Conservation (phyloP, 2,888 invertebrate genomes). For the Periphyllus acericola region DNA sequence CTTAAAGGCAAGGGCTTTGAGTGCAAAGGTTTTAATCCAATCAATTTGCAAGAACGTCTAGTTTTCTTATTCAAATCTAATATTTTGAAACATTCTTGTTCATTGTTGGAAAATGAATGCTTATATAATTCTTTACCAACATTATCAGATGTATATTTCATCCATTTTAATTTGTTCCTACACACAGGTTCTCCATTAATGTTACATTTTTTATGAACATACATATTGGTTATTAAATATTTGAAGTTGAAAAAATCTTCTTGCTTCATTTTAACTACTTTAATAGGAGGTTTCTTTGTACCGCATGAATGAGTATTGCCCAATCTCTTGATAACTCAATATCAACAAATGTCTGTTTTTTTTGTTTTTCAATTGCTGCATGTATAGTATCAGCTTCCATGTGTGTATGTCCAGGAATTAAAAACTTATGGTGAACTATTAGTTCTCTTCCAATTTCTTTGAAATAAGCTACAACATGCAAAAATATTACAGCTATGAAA, state of each 20-base stretch:
- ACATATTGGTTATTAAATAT: not conserved
- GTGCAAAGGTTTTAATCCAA: not conserved
- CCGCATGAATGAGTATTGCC: conserved; percentile 3
- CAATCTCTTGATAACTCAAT: conserved; percentile 36
- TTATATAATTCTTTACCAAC: conserved; percentile 6
- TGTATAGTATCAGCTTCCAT: conserved; percentile 63
- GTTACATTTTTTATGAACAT: conserved; percentile 1
- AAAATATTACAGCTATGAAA: conserved; percentile 46
- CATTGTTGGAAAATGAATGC: not conserved
- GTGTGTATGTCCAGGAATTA: no score
- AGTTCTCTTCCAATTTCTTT: no score
- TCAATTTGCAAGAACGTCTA: not conserved
- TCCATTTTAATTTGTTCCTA: conserved; percentile 8
- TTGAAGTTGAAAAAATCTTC: conserved; percentile 23
- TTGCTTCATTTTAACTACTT: conserved; percentile 16
- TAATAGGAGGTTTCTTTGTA: conserved; percentile 19
- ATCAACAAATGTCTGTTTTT: conserved; percentile 23
- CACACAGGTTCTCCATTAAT: conserved; percentile 6
- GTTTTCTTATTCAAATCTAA: not conserved
- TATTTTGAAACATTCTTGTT: not conserved
- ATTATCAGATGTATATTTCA: not conserved
- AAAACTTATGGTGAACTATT: no score
- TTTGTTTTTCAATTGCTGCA: conserved; percentile 62
- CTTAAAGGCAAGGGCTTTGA: not conserved
- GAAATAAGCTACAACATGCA: conserved; percentile 37